phyloP scores from a whole-genome alignment of 2,113 vertebrate species.

The Chloroceryle aenea region DNA sequence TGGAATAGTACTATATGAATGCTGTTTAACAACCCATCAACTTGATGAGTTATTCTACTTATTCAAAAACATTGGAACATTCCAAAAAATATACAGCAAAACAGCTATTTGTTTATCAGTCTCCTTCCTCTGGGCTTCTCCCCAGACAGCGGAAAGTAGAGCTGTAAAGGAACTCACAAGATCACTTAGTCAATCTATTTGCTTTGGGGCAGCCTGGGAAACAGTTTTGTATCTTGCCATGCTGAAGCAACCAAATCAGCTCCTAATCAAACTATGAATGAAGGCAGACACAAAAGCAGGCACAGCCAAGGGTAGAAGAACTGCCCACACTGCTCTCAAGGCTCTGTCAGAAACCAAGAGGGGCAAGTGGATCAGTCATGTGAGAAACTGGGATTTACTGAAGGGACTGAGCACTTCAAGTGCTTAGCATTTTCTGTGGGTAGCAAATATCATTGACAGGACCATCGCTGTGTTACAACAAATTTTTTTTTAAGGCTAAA shows the following conservation, averaged over 20 bases:
- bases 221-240: background rate
- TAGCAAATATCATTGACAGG: background rate
- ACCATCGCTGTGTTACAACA: accelerated
- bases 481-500: background rate
- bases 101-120: background rate
- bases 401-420: background rate
- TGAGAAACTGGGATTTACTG: accelerated
- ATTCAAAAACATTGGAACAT: background rate
- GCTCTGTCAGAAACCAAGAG: background rate
- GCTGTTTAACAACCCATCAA: background rate
- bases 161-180: background rate
- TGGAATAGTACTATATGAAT: background rate
- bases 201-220: background rate
- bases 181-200: background rate
- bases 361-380: background rate
- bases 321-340: background rate
- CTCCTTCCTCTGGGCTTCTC: background rate
- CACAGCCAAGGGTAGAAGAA: background rate
- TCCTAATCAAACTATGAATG: background rate
- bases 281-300: background rate
- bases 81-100: background rate
- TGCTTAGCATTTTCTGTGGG: background rate
- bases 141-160: background rate
- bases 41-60: background rate
- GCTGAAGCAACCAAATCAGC: background rate